These are phyloP conservation scores for Sebastiscus tertius DNA, from an alignment of 2,797 vertebrate genomes.

Conservation along the genomic window DNA sequence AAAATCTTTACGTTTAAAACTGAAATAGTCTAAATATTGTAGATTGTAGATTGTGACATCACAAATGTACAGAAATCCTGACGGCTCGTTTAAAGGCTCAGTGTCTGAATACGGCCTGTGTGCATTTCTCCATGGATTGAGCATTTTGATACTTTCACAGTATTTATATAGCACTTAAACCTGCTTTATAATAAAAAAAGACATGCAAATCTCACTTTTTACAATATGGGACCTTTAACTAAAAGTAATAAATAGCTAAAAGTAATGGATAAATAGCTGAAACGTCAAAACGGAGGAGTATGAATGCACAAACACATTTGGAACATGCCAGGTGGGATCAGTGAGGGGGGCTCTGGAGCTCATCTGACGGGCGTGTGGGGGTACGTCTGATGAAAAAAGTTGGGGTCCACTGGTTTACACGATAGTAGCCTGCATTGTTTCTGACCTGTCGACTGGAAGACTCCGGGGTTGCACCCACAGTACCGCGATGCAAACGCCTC, in stretches of 20 bases:
- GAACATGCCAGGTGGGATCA: neutral
- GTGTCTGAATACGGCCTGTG: no score
- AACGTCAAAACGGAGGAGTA: neutral
- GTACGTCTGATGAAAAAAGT: neutral
- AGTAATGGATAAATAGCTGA: neutral
- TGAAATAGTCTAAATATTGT: no score
- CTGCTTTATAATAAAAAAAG: no score
- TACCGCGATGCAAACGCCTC: conserved; percentile 96
- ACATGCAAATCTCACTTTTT: no score
- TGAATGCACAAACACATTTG: neutral
- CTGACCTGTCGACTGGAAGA: conserved; percentile 98
- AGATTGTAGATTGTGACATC: no score
- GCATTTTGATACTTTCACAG: no score
- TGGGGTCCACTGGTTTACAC: neutral
- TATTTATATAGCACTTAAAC: no score
- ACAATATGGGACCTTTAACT: neutral
- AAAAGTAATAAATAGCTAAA: neutral
- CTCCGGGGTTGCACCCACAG: conserved; percentile 96
- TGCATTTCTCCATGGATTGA: no score
- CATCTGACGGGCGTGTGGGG: neutral
- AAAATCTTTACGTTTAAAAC: no score
- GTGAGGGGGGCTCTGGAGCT: neutral
- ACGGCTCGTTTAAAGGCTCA: no score
- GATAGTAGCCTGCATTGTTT: neutral
- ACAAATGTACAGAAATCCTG: no score